Conservation (phyloP, 2,113 vertebrate species). For the Melanostigma gelatinosum region DNA sequence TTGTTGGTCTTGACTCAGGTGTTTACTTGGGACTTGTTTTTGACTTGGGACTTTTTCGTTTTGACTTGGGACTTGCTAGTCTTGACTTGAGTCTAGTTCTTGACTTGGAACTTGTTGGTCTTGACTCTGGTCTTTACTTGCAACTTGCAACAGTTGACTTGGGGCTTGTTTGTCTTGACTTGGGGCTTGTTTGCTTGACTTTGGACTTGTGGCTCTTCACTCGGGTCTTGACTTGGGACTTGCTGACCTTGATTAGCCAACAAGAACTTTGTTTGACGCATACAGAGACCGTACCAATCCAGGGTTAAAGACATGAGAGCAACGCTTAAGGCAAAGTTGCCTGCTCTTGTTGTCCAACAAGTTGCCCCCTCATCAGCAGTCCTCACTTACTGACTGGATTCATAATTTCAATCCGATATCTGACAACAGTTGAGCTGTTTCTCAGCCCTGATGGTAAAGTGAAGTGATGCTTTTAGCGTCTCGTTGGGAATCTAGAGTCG, state of each 20-base stretch:
- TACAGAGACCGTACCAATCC: not conserved
- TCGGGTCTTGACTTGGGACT: not conserved
- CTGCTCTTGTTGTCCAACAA: not conserved
- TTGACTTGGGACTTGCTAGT: too few relatives aligned
- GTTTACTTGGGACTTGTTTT: too few relatives aligned
- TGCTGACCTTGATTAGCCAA: not conserved
- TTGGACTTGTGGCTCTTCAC: not conserved
- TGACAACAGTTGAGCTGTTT: not conserved
- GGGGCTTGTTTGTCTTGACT: not conserved
- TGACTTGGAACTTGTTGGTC: too few relatives aligned
- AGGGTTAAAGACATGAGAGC: not conserved
- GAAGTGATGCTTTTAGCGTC: slow-evolving; percentile 34
- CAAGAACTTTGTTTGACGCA: not conserved
- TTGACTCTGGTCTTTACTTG: too few relatives aligned
- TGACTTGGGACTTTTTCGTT: too few relatives aligned
- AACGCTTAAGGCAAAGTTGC: not conserved
- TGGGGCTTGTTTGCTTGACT: too few relatives aligned
- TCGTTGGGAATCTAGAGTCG: not conserved
- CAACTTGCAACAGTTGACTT: not conserved
- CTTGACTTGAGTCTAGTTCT: too few relatives aligned
- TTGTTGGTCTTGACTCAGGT: too few relatives aligned
- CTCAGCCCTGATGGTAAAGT: not conserved
- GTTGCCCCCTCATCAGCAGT: not conserved
- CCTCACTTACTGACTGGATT: not conserved
- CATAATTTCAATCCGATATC: not conserved